Base-by-base conservation (phyloP, 2,888 invertebrate species). In the Parasteatoda lunata region DNA sequence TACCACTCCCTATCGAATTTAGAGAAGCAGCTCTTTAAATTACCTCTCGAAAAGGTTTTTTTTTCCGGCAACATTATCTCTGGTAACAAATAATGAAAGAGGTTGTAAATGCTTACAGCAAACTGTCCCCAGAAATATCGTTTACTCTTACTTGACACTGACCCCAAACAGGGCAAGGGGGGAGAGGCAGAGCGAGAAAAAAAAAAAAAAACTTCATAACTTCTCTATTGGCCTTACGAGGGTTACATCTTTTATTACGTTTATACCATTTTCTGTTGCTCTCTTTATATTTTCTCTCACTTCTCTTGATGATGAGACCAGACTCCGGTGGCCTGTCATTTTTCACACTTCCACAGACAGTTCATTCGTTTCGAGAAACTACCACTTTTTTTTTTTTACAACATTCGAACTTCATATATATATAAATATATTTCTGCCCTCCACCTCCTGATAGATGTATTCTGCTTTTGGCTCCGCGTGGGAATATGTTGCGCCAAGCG, bases 271-370 rank as follows among this genome's bases (percentile, higher is more conserved):
- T 73, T 78, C 70, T 45, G 76, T 72, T 59, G 66, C 77, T 68
- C 65, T 66, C 65, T 78, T 48, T 48, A 49, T 77, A 47, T 70
- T 52, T 71, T 66, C 65, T 68, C 47, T 51, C 52, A 30, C 13
- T 51, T 68, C 59, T 65, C 47, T 68, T 15, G 66, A 69, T 85
- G 85, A 85, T 85, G 85, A 85, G 79, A 52, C 69, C 13, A 59
- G 84, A 73, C 78, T 47, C n/a, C 8, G 52, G 85, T 5, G 85
- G 48, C 70, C 52, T 7, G 30, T 79, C 85, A 85, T 85, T 85
- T 85, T 85, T 85, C 85, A 85, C 79, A 69, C 73, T 85, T 65
- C 76, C 66, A 52, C 15, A 71, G 79, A 84, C 84, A 84, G 78
- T 75, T 78, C 30, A 73, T 75, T 69, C 59, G 13, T 64, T 71